These are phyloP conservation scores for Plotosus lineatus DNA, from an alignment of 2,113 vertebrate genomes.

Conservation along the genomic window DNA sequence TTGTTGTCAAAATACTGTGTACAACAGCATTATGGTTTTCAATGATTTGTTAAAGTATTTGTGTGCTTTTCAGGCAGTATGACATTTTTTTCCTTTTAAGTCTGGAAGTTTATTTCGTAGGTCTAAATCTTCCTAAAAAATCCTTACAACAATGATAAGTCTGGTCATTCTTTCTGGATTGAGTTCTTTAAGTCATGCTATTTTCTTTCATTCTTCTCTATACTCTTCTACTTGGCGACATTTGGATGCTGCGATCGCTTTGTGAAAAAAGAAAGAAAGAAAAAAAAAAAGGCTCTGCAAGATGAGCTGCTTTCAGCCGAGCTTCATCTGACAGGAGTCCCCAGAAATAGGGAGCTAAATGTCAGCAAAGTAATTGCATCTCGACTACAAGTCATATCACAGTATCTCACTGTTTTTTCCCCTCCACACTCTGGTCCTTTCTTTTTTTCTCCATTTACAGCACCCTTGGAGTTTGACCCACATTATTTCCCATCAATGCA, in stretches of 20 bases:
- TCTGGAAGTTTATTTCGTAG: no score
- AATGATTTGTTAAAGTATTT: no score
- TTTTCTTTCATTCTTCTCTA: neutral
- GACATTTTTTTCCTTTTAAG: no score
- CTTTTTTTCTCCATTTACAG: neutral
- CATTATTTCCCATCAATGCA: neutral
- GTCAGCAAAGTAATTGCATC: constrained; percentile 48
- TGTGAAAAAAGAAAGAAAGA: no score
- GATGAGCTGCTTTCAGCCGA: constrained; percentile 36
- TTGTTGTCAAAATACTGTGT: no score
- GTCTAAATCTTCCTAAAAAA: neutral
- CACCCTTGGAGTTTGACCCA: constrained; percentile 11
- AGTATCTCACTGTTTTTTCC: constrained; percentile 4
- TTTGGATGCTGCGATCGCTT: constrained; percentile 15
- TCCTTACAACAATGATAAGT: neutral
- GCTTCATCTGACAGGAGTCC: constrained; percentile 18
- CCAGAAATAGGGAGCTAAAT: constrained; percentile 42
- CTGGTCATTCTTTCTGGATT: neutral
- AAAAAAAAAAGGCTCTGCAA: constrained; percentile 24
- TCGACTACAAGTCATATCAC: constrained; percentile 15
- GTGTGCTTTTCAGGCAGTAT: no score
- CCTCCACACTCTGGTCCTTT: neutral
- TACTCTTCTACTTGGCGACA: neutral
- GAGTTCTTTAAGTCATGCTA: constrained; percentile 2
- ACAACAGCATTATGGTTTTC: no score